Evolutionary conservation across 2,113 vertebrate genomes (phyloP), one percentile per base, ranked within the genome.

Genomic region (Paralichthys olivaceus): DNA sequence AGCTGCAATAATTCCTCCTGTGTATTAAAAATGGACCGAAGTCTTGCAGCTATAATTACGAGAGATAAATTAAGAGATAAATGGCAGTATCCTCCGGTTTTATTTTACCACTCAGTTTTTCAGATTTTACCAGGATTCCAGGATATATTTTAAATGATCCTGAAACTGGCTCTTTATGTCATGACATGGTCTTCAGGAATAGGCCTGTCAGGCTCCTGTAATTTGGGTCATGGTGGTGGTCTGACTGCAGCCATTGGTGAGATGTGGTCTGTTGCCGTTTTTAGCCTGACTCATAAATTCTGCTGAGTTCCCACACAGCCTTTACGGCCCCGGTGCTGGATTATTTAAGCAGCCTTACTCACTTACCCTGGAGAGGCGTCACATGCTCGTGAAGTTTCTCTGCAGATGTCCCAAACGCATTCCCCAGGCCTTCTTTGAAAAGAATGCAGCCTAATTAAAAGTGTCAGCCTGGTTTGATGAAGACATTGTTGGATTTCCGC

Each of bases 281-380:
- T 93, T 93, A 92, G 93, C 83, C 64, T 15, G 45, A 1, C 91
- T 87, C 90, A 53, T 89, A 84, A 88, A 93, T 91, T 92, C 78
- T 88, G 88, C 91, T 83, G 90, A 87, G 64, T 79, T 85, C 72
- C 84, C 87, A 56, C 67, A 77, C 73, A 78, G 83, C 85, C 85
- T 83, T 86, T 87, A 80, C 81, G 76, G 77, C 69, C 58, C 43
- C 3, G 78, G 79, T 80, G 85, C 87, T 73, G 78, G 72, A 83
- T 91, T 91, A 91, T 91, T 89, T 61, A 53, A 84, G 69, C 60
- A n/a, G 77, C 81, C 81, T 79, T 76, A 77, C 88, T 69, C 32
- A 29, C 53, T 63, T 51, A 25, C 72, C 53, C 82, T 56, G 66
- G 79, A 86, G 75, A 83, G 65, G 71, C 60, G 67, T 75, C 64